Evolutionary conservation across 2,113 vertebrate genomes (phyloP), one percentile per base, ranked within the genome.

Genomic region (Cryptotis parvus): DNA sequence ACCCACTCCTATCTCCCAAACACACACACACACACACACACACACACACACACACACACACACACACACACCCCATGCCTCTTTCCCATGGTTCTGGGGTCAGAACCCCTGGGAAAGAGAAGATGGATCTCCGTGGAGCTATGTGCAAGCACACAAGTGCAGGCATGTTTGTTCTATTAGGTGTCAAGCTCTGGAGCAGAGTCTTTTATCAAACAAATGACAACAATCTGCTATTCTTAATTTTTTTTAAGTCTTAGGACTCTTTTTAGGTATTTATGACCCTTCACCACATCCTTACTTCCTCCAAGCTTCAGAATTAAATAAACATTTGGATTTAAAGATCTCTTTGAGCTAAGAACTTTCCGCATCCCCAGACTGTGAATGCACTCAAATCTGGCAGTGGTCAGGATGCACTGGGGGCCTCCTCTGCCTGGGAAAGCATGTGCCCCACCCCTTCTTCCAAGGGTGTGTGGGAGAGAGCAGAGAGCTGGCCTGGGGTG

Each of bases 171-270:
- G 41, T 58, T 74, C 8, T 75, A 5, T 49, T 31, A 63, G 27
- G 31, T 58, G 27, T 39, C 90, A 61, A 61, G 16, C 55, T 74
- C 43, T 49, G 12, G 16, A 43, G 8, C 22, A 43, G 3, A 20
- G 27, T 69, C 81, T 91, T 85, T 65, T 41, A 24, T 72, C 66
- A 88, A 78, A 33, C 18, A 9, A 94, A 75, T 35, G 52, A 58
- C 16, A n/a, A 58, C 16, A n/a, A 45, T 66, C 12, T 4, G 2
- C 33, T n/a, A n/a, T n/a, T 22, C 83, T 93, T 68, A 49, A 20
- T 66, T 85, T 76, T 2, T 87, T 68, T 74, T 41, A 2, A 70
- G 79, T 61, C 55, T 24, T 35, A 78, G 33, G n/a, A 70, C 24
- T 14, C 65, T 79, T 69, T 31, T 43, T 65, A 81, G 35, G 55